Conservation (phyloP, 64 coral and sea anemone genomes). For the Stichodactyla helianthus region DNA sequence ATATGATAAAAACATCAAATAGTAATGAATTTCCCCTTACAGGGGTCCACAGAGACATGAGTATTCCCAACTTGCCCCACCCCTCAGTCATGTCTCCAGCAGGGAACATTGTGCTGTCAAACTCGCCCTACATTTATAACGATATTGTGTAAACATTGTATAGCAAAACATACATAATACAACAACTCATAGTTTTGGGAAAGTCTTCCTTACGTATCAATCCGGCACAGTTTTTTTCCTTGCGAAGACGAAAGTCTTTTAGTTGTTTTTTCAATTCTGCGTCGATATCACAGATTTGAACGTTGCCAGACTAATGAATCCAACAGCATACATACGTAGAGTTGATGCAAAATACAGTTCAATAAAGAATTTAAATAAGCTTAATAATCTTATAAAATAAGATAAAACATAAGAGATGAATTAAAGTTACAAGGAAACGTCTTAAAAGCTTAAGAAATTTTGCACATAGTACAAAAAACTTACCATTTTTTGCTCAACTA, state of each 20-base stretch:
- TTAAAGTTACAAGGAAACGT: neutral
- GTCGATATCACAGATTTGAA: slow-evolving; percentile 64
- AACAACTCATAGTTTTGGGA: too few relatives aligned
- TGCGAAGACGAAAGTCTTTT: slow-evolving; percentile 55
- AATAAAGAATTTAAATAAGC: neutral
- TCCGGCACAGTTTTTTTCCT: slow-evolving; percentile 55
- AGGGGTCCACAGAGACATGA: neutral
- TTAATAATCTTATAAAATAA: neutral
- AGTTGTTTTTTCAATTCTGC: slow-evolving; percentile 23
- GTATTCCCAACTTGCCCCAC: neutral
- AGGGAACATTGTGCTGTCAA: neutral
- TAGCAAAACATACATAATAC: too few relatives aligned
- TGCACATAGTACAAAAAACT: neutral
- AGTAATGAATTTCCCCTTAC: neutral
- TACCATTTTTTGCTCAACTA: neutral
- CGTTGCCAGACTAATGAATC: neutral
- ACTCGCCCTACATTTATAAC: too few relatives aligned
- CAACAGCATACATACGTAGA: neutral
- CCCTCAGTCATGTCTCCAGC: neutral
- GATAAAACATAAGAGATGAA: too few relatives aligned
- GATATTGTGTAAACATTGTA: too few relatives aligned
- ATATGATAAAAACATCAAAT: too few relatives aligned
- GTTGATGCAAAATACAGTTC: neutral
- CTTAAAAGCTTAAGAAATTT: neutral
- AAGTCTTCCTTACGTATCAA: slow-evolving; percentile 55